Percentiles rank a stretch among this genome's conserved stretches.
Conservation (phyloP, 1,140 invertebrate species). For the Diuraphis noxia region DNA sequence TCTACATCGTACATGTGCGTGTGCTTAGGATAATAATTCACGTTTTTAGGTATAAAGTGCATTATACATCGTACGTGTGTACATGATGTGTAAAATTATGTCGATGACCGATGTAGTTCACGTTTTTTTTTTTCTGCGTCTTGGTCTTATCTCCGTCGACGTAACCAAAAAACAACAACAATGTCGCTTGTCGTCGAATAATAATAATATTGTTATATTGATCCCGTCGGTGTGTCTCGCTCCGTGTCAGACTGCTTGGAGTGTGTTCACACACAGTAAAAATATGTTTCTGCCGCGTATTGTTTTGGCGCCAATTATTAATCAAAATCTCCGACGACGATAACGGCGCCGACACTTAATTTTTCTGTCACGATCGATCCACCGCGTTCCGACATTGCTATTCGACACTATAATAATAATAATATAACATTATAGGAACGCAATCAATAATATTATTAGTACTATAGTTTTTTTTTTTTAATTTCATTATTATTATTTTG, state of each 20-base stretch:
- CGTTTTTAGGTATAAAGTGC: not conserved
- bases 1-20: not conserved
- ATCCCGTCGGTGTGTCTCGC: not conserved
- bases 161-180: not conserved
- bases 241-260: not conserved
- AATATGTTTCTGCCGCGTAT: not conserved
- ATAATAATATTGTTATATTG: constrained; percentile 2
- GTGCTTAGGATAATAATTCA: not conserved
- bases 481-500: not conserved
- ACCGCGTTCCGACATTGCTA: not conserved
- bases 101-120: not conserved
- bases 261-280: not conserved
- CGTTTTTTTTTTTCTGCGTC: not conserved
- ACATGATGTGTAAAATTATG: not conserved
- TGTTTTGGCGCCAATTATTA: constrained; percentile 24
- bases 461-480: too few relatives aligned
- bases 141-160: not conserved
- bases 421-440: not conserved
- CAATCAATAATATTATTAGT: not conserved
- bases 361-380: not conserved
- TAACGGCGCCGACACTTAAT: not conserved
- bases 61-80: not conserved
- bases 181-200: not conserved
- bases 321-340: not conserved
- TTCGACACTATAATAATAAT: not conserved